A percentile compares a stretch with the other conserved stretches of the same genome.
Conservation (phyloP, 2,797 vertebrate species). For the Amazona ochrocephala region DNA sequence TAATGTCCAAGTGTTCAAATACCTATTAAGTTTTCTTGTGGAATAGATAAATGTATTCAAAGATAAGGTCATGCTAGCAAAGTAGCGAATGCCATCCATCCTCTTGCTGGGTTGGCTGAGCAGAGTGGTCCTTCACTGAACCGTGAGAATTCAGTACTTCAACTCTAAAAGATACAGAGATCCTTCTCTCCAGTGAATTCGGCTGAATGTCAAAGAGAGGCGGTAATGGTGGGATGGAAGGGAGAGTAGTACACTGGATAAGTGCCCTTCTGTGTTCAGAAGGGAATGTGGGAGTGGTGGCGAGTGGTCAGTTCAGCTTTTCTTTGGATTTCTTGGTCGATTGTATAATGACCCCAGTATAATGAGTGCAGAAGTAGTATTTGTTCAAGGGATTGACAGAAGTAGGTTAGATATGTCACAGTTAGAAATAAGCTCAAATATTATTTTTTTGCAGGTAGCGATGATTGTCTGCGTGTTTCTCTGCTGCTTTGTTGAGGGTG, state of each 20-base stretch:
- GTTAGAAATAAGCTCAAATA: not conserved
- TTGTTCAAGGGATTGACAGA: not conserved
- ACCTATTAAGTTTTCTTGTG: not conserved
- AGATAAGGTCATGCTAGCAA: not conserved
- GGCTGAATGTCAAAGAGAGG: not conserved
- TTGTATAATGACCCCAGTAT: not conserved
- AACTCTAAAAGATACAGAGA: not conserved
- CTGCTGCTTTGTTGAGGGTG: not conserved
- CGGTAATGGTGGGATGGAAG: not conserved
- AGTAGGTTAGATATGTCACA: not conserved
- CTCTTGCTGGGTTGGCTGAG: not conserved
- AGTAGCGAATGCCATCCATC: not conserved
- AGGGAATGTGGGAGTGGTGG: conserved; percentile 35
- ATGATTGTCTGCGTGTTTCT: not conserved
- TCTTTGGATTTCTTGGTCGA: not conserved
- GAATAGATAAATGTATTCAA: not conserved
- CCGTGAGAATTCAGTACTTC: not conserved
- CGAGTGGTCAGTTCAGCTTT: not conserved
- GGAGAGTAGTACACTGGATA: not conserved
- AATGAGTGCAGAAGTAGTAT: not conserved
- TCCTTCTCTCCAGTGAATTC: not conserved
- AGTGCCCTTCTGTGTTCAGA: not conserved
- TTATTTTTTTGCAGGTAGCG: not conserved
- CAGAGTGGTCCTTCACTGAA: not conserved
- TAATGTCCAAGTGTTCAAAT: not conserved